Percentiles rank a stretch among this genome's conserved stretches.
phyloP scores from a whole-genome alignment of 2,113 vertebrate species.

The Hypocryptadius cinnamomeus region DNA sequence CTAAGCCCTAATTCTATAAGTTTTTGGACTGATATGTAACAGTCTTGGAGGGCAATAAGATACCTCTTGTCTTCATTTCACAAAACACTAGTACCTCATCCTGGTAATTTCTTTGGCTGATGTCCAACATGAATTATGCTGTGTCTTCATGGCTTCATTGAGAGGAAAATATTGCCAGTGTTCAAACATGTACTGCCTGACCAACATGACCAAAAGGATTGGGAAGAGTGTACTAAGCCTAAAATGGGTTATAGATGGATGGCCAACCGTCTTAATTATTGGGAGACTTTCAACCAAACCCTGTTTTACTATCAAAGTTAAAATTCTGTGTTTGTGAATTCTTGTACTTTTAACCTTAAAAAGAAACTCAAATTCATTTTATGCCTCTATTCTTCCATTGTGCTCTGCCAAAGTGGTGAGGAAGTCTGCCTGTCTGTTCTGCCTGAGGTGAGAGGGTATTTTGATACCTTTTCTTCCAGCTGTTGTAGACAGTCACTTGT shows the following conservation, averaged over 20 bases:
- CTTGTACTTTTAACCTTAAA: background rate
- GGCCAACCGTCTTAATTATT: background rate
- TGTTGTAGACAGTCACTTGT: background rate
- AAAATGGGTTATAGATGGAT: background rate
- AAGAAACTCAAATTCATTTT: background rate
- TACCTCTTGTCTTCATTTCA: background rate
- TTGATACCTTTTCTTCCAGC: background rate
- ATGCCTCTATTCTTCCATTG: background rate
- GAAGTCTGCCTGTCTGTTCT: background rate
- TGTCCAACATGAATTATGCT: background rate
- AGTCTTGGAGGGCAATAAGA: background rate
- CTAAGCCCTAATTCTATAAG: background rate
- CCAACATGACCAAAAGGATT: background rate
- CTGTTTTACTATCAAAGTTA: background rate
- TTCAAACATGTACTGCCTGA: background rate
- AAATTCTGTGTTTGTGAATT: background rate
- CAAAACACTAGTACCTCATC: background rate
- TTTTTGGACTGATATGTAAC: background rate
- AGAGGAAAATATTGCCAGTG: background rate
- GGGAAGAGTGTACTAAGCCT: background rate
- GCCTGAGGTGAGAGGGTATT: background rate
- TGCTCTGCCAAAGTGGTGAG: background rate
- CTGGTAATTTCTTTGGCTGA: background rate
- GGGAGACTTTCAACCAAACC: background rate
- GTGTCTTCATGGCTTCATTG: background rate